phyloP scores from a whole-genome alignment of 2,113 vertebrate genomes.

The Chunga burmeisteri region DNA sequence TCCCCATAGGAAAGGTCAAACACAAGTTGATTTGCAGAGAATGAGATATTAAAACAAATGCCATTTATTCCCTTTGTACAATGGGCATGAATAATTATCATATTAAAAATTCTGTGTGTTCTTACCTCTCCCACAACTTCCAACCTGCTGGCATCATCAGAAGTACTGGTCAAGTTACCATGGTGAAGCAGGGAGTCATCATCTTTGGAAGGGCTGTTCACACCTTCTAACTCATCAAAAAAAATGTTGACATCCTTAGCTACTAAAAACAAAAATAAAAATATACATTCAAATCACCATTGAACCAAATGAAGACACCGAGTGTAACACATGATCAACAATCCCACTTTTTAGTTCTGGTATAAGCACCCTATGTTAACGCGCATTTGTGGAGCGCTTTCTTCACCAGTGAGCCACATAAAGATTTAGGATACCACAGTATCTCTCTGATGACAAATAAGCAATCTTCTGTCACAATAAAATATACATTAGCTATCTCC shows the following conservation, averaged over 20 bases:
- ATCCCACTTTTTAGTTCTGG: background rate
- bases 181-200: slow-evolving; percentile 87
- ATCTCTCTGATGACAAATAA: background rate
- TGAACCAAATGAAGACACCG: background rate
- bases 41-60: background rate
- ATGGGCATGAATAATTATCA: background rate
- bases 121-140: slow-evolving; percentile 85
- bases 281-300: background rate
- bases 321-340: background rate
- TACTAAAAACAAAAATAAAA: slow-evolving; percentile 69
- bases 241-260: slow-evolving; percentile 88
- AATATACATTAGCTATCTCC: background rate
- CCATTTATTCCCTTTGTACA: background rate
- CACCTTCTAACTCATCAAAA: slow-evolving; percentile 82
- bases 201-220: slow-evolving; percentile 86
- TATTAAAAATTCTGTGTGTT: background rate
- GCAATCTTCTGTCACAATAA: background rate
- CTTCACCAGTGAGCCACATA: background rate
- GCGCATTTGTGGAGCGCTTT: background rate
- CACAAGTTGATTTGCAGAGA: background rate
- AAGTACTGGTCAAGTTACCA: slow-evolving; percentile 84
- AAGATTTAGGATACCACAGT: background rate
- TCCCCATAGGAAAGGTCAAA: background rate
- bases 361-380: background rate
- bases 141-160: slow-evolving; percentile 83